A percentile compares a stretch with the other conserved stretches of the same genome.
Conservation (phyloP, 2,888 invertebrate species). For the Glaucopsyche alexis region DNA sequence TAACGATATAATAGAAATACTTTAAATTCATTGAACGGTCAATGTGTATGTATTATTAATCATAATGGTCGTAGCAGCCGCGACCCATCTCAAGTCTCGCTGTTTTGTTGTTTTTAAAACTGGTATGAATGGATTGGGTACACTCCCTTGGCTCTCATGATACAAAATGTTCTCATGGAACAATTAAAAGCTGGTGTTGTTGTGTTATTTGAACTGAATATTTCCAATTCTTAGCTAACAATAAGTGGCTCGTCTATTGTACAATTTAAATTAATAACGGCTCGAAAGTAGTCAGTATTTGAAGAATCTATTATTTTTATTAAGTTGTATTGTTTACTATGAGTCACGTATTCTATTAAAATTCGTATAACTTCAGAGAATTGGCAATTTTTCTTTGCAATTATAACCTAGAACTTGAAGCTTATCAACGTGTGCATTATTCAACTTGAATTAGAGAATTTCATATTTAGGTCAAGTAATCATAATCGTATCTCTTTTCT, state of each 20-base stretch:
- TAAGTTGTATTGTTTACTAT: slow-evolving; percentile 14
- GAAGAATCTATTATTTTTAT: slow-evolving; percentile 12
- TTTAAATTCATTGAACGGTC: slow-evolving; percentile 24
- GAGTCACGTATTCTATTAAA: slow-evolving; percentile 10
- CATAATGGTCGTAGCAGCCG: slow-evolving; percentile 19
- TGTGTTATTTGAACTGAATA: slow-evolving; percentile 56
- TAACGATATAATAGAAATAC: slow-evolving; percentile 30
- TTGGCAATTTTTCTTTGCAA: neutral
- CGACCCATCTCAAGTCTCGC: slow-evolving; percentile 10
- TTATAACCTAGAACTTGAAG: neutral
- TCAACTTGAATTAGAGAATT: neutral
- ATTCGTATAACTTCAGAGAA: neutral
- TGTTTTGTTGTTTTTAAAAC: slow-evolving; percentile 30
- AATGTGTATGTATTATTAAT: slow-evolving; percentile 30
- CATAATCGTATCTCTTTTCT: neutral
- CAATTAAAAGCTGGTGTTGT: slow-evolving; percentile 64
- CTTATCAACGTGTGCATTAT: neutral
- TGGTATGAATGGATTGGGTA: slow-evolving; percentile 53
- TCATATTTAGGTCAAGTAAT: neutral
- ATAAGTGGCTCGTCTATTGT: slow-evolving; percentile 46
- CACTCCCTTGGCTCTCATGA: slow-evolving; percentile 63
- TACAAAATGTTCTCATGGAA: slow-evolving; percentile 64
- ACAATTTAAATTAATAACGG: slow-evolving; percentile 37
- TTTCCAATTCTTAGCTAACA: slow-evolving; percentile 47
- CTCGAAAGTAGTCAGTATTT: slow-evolving; percentile 34